Percentiles rank a stretch among this genome's conserved stretches.
Conservation (phyloP, 2,888 invertebrate species). For the Caenorhabditis sp. region DNA sequence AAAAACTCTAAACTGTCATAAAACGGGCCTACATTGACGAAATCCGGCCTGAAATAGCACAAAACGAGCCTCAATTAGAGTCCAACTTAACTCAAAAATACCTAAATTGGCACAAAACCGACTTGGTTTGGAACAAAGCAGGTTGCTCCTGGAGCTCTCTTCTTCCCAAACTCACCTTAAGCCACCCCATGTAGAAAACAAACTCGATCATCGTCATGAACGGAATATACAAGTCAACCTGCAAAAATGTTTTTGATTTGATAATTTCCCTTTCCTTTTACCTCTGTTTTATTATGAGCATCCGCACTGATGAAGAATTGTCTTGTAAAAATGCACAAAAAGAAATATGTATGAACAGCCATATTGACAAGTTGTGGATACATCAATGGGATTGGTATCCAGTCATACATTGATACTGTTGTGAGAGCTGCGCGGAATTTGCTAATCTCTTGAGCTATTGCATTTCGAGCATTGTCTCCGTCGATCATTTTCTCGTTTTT, state of each 20-base stretch:
- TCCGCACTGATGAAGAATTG: constrained; percentile 45
- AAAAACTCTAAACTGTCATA: no score
- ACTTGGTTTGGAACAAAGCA: no score
- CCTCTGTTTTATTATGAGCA: constrained; percentile 45
- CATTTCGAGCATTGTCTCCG: constrained; percentile 38
- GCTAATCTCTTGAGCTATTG: constrained; percentile 46
- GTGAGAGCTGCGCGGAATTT: constrained; percentile 43
- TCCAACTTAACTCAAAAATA: no score
- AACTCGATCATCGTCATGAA: constrained; percentile 11
- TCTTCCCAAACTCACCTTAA: constrained; percentile 37
- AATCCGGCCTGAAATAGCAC: no score
- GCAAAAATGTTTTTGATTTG: no score
- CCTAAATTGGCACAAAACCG: no score
- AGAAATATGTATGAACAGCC: constrained; percentile 63
- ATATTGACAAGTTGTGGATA: constrained; percentile 65
- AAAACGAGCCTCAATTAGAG: no score
- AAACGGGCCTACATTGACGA: no score
- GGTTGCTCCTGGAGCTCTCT: no score
- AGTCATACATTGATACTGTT: constrained; percentile 49
- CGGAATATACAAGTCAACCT: constrained; percentile 15
- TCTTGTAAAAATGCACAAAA: constrained; percentile 58
- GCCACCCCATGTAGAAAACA: constrained; percentile 42
- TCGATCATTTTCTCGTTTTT: constrained; percentile 44
- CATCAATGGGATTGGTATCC: constrained; percentile 61
- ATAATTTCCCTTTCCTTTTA: no score